phyloP scores from a whole-genome alignment of 2,888 invertebrate genomes.

The Willowsia nigromaculata region DNA sequence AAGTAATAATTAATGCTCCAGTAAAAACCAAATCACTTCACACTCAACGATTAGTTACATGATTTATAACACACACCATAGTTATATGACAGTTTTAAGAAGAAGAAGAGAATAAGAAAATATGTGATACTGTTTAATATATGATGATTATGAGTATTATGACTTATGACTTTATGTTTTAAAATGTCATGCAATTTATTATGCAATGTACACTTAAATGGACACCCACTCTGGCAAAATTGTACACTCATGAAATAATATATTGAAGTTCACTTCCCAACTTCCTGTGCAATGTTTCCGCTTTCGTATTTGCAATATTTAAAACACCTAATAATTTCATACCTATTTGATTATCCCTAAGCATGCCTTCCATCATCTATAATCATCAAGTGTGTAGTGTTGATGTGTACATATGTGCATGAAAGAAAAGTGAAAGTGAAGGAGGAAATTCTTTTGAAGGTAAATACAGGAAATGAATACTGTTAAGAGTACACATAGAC shows the following conservation, averaged over 20 bases:
- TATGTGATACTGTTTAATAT: too few species aligned
- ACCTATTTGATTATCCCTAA: neutral
- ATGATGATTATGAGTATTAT: too few species aligned
- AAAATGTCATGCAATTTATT: neutral
- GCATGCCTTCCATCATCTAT: neutral
- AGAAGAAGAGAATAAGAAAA: too few species aligned
- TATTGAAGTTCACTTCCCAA: slow-evolving; percentile 54
- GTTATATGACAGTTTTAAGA: too few species aligned
- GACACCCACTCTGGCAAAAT: neutral
- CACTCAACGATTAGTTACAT: too few species aligned
- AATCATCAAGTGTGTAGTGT: slow-evolving; percentile 2
- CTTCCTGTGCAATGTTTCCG: slow-evolving; percentile 21
- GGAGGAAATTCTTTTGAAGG: neutral
- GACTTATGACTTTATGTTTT: too few species aligned
- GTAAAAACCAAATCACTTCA: too few species aligned
- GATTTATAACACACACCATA: too few species aligned
- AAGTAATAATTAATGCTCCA: too few species aligned
- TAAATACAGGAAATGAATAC: neutral
- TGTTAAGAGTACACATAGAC: too few species aligned
- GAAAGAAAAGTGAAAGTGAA: slow-evolving; percentile 11
- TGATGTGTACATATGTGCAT: neutral
- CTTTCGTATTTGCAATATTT: neutral
- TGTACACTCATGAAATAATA: neutral
- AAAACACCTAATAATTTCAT: neutral
- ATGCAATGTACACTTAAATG: neutral